A percentile compares a stretch with the other conserved stretches of the same genome.
Conservation (phyloP, 2,113 vertebrate species). For the Calyptomena viridis region DNA sequence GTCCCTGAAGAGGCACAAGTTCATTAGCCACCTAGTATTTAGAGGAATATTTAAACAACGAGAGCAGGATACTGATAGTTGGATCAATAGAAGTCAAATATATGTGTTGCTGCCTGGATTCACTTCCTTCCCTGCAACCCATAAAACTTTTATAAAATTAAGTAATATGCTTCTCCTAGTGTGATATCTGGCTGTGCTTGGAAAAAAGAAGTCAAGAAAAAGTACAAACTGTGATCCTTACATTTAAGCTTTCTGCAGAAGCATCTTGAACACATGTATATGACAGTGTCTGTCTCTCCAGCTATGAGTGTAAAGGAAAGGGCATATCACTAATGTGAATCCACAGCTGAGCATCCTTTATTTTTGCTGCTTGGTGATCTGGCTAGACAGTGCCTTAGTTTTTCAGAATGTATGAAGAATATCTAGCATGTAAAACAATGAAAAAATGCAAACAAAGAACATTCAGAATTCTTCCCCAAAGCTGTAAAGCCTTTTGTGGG, state of each 20-base stretch:
- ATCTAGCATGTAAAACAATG: not conserved
- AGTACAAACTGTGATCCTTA: not conserved
- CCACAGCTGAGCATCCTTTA: not conserved
- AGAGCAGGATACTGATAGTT: not conserved
- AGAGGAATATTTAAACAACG: not conserved
- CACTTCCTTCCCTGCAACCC: not conserved
- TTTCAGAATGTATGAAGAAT: not conserved
- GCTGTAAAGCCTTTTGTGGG: not conserved
- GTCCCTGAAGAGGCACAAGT: not conserved
- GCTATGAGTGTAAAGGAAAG: not conserved
- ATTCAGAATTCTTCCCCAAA: not conserved
- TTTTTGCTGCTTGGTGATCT: not conserved
- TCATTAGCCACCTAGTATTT: not conserved
- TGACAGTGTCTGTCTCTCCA: not conserved
- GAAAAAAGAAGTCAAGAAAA: not conserved
- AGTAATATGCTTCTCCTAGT: not conserved
- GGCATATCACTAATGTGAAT: not conserved
- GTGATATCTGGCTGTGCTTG: not conserved
- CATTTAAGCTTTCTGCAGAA: not conserved
- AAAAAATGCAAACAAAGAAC: not conserved
- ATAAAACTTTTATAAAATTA: not conserved
- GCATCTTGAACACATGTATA: not conserved
- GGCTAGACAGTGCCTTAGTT: not conserved
- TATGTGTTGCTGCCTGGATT: not conserved
- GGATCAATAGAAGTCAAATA: not conserved